Conservation (phyloP, 2,113 vertebrate genomes). For the Sitta europaea region DNA sequence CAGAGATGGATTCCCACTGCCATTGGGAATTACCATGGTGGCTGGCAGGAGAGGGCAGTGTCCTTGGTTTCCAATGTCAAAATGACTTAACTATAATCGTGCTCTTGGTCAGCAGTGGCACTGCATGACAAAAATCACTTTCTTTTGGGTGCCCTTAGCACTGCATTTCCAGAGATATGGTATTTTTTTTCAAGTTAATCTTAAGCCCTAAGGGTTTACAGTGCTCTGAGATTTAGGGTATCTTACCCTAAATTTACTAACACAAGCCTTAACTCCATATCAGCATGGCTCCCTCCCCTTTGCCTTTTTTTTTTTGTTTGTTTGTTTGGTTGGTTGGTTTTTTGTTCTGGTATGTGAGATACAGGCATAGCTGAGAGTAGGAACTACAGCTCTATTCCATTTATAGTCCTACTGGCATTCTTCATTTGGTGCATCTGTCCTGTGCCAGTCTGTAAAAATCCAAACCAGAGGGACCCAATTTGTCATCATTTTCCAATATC, state of each 20-base stretch:
- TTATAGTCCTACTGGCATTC: not conserved
- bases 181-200: not conserved
- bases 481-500: not conserved
- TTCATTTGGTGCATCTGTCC: not conserved
- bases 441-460: constrained; percentile 29
- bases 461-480: not conserved
- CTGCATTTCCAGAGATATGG: not conserved
- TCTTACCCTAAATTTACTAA: not conserved
- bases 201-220: not conserved
- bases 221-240: not conserved
- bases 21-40: not conserved
- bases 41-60: not conserved
- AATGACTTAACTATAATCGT: not conserved
- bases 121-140: not conserved
- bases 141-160: not conserved
- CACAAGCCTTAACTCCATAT: not conserved
- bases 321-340: not conserved
- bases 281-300: not conserved
- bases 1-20: not conserved
- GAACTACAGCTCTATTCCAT: not conserved
- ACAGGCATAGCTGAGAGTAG: not conserved
- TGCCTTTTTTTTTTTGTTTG: not conserved
- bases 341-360: not conserved
- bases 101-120: not conserved
- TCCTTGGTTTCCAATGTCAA: not conserved